Conservation (phyloP, 2,797 vertebrate genomes). For the Lophotriccus pileatus region DNA sequence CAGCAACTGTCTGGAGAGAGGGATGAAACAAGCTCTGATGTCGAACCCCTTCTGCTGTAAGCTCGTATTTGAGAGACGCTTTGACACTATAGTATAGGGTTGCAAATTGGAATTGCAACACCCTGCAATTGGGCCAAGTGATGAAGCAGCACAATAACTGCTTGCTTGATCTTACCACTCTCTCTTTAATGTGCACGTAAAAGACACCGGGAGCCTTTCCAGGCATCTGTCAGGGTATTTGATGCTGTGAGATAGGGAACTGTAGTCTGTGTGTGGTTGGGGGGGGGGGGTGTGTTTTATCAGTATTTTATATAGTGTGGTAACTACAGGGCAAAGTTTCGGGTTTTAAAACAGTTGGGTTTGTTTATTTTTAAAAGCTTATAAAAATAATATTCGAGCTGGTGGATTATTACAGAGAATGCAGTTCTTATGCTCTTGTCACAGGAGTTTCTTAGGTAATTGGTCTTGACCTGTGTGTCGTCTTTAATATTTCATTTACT, state of each 20-base stretch:
- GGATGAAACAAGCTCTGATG: constrained; percentile 46
- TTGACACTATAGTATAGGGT: constrained; percentile 50
- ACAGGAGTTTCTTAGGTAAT: constrained; percentile 68
- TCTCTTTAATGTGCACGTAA: constrained; percentile 25
- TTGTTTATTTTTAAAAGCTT: constrained; percentile 50
- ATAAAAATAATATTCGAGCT: constrained; percentile 40
- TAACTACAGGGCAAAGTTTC: constrained; percentile 14
- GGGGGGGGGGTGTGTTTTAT: background rate
- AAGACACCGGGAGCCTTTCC: constrained; percentile 18
- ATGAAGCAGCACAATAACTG: constrained; percentile 38
- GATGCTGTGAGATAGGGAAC: background rate
- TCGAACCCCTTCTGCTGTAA: constrained; percentile 39
- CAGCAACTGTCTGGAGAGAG: constrained; percentile 1
- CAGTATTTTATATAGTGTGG: background rate
- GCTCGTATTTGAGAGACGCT: constrained; percentile 14
- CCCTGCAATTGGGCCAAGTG: constrained; percentile 48
- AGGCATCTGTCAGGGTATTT: constrained; percentile 32
- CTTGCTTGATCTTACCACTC: constrained; percentile 42
- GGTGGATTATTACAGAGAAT: constrained; percentile 29
- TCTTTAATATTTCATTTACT: constrained; percentile 70
- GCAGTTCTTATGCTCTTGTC: constrained; percentile 57
- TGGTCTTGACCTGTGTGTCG: constrained; percentile 68
- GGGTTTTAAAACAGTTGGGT: constrained; percentile 50
- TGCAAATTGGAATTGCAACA: constrained; percentile 62
- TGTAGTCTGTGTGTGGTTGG: background rate